Base-by-base conservation (phyloP, 2,113 vertebrate genomes). In the Loxodonta africana region DNA sequence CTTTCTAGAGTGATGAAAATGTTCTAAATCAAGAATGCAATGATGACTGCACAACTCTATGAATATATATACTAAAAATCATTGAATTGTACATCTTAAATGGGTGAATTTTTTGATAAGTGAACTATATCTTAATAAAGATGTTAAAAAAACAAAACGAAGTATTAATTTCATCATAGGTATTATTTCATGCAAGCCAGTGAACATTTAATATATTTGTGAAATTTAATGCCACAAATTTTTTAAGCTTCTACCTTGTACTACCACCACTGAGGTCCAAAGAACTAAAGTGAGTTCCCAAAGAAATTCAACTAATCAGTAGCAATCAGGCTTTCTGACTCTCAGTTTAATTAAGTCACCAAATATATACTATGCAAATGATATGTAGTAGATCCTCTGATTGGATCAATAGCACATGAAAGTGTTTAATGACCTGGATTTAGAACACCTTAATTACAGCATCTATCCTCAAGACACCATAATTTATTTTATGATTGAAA, bases 401-500 rank as follows among this genome's bases (percentile, higher is more conserved):
- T 1, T 62, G 11, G 30, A 62, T 48, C 73, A 44, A 62, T 25
- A 85, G 53, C 60, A 92, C 1, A 41, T 51, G 37, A 46, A 46
- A 15, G 53, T 28, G 8, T 33, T 69, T 46, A 71, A 71, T 87
- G 67, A 60, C 28, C 30, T 78, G 20, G 12, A 63, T 37, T 65
- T 65, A 90, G 53, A 77, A 76, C 10, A 62, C 41, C 2, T 33
- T 71, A 21, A 60, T 26, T 41, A 85, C 20, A 77, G 60, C 44
- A 78, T 51, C 51, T 77, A 41, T 41, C 67, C 60, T 77, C 33
- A 85, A 85, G 33, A 76, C 30, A 11, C 11, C 18, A 60, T 87
- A 69, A 17, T 87, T 63, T 87, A 87, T 93, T 74, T 81, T 76
- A 86, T 51, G 28, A 60, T 71, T 93, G 57, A 60, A 88, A 73